Evolutionary conservation across 2,797 vertebrate genomes (phyloP), one percentile per base, ranked within the genome.

Genomic region (Chaetophractus vellerosus): DNA sequence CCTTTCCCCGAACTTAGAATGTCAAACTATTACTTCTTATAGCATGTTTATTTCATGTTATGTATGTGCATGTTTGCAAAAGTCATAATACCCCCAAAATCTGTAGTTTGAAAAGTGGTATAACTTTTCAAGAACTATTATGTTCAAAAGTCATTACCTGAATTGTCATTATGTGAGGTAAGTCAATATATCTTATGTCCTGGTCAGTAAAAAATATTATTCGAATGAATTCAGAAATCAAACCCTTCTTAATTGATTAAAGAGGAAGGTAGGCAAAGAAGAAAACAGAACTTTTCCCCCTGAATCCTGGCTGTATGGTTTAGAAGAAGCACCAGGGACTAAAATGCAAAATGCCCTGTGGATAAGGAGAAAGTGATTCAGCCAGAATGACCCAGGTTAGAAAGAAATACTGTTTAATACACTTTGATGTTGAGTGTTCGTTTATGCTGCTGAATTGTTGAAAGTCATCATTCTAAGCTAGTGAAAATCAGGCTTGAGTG

Each of bases 401-500:
- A 80, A 50, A 94, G 48, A 95, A 5, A 5, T 89, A 93, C 45
- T 92, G 92, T 96, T 98, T 97, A 98, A 97, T 93, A 95, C 96
- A 94, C 88, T 95, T 96, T 89, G 87, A 88, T 91, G 66, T 89
- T 97, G 96, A 68, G 12, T 84, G 33, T 11, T 88, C 33, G 69
- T 71, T 88, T 94, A 93, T 69, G 59, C 94, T 91, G 80, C 84
- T 87, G 88, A 96, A 88, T 96, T 98, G 97, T 97, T 97, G 96
- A 96, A 96, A 98, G 94, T 83, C 93, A 80, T 95, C 93, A 52
- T 95, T 97, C 86, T 84, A 69, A 64, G 59, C 66, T 93, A 74
- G 64, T 81, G 96, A 97, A 97, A 97, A 97, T 98, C 97, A 97
- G 90, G 48, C 96, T 97, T 97, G 66, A 96, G 75, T 95, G 97